phyloP scores from a whole-genome alignment of 2,113 vertebrate genomes.

The Bos javanicus region DNA sequence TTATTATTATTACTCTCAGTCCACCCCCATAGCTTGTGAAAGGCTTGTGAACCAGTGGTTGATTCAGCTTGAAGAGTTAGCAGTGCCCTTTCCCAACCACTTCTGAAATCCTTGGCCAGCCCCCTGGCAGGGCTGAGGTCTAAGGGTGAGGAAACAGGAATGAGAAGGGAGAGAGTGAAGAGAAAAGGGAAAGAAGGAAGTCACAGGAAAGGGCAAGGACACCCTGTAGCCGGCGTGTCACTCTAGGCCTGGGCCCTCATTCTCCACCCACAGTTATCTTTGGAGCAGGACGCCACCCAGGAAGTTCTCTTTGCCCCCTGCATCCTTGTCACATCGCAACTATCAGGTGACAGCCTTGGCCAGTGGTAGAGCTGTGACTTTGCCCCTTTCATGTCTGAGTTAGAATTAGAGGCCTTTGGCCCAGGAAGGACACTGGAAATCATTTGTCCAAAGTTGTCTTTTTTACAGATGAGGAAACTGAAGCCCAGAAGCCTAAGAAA shows the following conservation, averaged over 20 bases:
- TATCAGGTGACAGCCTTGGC: not conserved
- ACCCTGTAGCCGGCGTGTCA: not conserved
- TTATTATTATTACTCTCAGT: not conserved
- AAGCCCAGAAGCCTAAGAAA: not conserved
- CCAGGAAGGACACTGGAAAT: not conserved
- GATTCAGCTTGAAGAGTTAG: not conserved
- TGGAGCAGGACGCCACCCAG: not conserved
- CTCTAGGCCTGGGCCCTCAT: not conserved
- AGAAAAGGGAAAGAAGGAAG: not conserved
- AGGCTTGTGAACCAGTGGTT: not conserved
- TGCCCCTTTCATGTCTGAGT: not conserved
- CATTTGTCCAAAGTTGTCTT: not conserved
- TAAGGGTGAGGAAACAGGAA: not conserved
- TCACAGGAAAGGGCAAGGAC: not conserved
- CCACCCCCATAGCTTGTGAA: not conserved
- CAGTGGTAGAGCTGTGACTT: not conserved
- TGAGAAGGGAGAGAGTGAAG: not conserved
- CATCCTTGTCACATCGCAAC: not conserved
- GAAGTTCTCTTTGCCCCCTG: not conserved
- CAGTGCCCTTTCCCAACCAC: not conserved
- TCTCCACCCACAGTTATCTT: not conserved
- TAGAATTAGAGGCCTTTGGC: not conserved
- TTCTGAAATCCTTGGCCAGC: not conserved
- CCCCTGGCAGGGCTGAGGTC: not conserved
- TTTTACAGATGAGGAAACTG: not conserved